These are phyloP conservation scores for Muscina levida DNA, from an alignment of 2,888 invertebrate genomes.

Conservation along the genomic window DNA sequence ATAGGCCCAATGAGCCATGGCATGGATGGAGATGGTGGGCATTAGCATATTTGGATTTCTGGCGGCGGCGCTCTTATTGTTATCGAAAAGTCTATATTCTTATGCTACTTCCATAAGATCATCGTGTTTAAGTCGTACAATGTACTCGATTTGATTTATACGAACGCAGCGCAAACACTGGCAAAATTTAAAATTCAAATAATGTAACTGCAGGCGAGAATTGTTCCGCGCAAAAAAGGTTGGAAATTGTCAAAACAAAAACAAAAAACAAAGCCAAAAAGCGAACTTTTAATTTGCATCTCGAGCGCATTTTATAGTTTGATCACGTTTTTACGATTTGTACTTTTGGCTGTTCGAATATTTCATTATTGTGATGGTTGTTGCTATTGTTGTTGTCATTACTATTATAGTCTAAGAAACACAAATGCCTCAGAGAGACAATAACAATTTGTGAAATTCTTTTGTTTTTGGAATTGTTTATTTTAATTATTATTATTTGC, in stretches of 20 bases:
- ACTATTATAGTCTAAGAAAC: no score
- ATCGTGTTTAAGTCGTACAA: no score
- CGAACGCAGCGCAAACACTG: no score
- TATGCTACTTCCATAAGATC: not conserved
- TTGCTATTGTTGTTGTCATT: not conserved
- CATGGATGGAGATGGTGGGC: not conserved
- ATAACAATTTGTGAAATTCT: constrained; percentile 22
- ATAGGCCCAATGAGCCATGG: not conserved
- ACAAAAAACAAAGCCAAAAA: not conserved
- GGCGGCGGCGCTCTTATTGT: not conserved
- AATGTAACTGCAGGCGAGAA: constrained; percentile 31
- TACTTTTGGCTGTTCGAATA: not conserved
- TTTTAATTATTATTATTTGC: not conserved
- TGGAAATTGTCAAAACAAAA: not conserved
- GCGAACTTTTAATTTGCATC: constrained; percentile 10
- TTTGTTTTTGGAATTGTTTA: constrained; percentile 6
- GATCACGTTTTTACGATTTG: constrained; percentile 59
- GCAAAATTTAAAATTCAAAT: constrained; percentile 61
- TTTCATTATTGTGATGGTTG: not conserved
- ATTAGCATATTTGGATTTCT: constrained; percentile 20
- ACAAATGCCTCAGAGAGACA: not conserved
- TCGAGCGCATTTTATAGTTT: constrained; percentile 47
- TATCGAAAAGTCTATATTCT: not conserved
- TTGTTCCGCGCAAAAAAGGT: not conserved
- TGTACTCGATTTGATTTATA: not conserved